Evolutionary conservation across 2,113 vertebrate genomes (phyloP), one percentile per base, ranked within the genome.

Genomic region (Pelobates fuscus): DNA sequence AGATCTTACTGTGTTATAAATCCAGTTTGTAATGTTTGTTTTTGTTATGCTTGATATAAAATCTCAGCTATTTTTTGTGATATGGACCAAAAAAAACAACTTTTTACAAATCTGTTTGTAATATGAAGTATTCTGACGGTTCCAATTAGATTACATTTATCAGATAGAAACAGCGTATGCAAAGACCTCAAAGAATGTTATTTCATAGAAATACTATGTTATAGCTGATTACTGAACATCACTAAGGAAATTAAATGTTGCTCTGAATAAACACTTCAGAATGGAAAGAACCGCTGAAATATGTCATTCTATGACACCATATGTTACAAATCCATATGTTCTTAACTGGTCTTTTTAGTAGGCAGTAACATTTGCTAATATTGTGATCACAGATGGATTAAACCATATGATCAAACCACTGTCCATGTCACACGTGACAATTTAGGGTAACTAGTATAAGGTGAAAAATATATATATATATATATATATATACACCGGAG

Each of bases 191-290:
- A 29, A 58, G 54, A 26, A 57, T 30, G 52, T 37, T 15, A 24
- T 23, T 25, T 11, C 5, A 37, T 37, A 37, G 32, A 37, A 37
- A 37, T 37, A 37, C 32, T 10, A 6, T 60, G 57, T 44, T 60
- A 8, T 15, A 44, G 30, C 44, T 61, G 55, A 71, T 71, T 71
- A 71, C 37, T 61, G 37, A 55, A 46, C 55, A 71, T 46, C 69
- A 59, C 18, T 23, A 43, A n/a, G 24, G 21, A 41, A 17, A 26
- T 70, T 29, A 43, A 70, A 59, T 30, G 41, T 58, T 41, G 54
- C 30, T 54, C 54, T 58, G 15, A 70, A 70, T 59, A 70, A 70
- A 70, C 54, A 70, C 3, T 26, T 23, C 23, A 32, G 20, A 49
- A 70, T 37, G 32, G 32, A 37, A 37, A 37, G 32, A 37, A 37